These are phyloP conservation scores for Pterocles burchelli DNA, from an alignment of 2,113 vertebrate genomes.

Conservation along the genomic window DNA sequence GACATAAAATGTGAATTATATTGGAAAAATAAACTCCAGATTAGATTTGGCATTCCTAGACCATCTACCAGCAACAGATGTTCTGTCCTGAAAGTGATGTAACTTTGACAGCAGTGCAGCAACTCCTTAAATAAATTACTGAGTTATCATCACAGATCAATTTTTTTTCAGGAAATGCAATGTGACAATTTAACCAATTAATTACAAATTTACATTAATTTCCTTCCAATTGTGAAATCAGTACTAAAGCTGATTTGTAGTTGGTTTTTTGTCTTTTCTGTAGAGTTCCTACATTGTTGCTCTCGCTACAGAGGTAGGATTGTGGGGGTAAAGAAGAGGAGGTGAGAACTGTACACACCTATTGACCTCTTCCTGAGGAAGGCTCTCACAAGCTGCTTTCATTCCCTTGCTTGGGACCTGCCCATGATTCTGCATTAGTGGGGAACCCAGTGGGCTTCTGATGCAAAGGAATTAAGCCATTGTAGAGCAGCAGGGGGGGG, in stretches of 20 bases:
- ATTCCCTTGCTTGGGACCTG: background rate
- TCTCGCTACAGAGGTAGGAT: background rate
- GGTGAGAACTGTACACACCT: background rate
- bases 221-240: background rate
- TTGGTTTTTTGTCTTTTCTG: background rate
- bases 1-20: slow-evolving; percentile 36
- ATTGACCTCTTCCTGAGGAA: background rate
- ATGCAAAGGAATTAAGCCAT: background rate
- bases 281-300: background rate
- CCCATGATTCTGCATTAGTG: background rate
- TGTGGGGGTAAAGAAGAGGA: background rate
- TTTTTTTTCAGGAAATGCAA: background rate
- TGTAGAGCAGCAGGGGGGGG: background rate
- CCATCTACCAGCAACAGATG: slow-evolving; percentile 40
- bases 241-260: background rate
- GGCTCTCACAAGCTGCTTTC: background rate
- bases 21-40: slow-evolving; percentile 26
- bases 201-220: background rate
- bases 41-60: slow-evolving; percentile 9
- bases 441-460: background rate
- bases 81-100: slow-evolving; percentile 13
- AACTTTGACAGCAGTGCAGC: slow-evolving; percentile 1
- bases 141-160: background rate
- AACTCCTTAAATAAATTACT: slow-evolving; percentile 12
- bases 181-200: background rate